Percentiles rank a stretch among this genome's conserved stretches.
phyloP scores from a whole-genome alignment of 1,140 invertebrate species.

The Asbolus verrucosus region DNA sequence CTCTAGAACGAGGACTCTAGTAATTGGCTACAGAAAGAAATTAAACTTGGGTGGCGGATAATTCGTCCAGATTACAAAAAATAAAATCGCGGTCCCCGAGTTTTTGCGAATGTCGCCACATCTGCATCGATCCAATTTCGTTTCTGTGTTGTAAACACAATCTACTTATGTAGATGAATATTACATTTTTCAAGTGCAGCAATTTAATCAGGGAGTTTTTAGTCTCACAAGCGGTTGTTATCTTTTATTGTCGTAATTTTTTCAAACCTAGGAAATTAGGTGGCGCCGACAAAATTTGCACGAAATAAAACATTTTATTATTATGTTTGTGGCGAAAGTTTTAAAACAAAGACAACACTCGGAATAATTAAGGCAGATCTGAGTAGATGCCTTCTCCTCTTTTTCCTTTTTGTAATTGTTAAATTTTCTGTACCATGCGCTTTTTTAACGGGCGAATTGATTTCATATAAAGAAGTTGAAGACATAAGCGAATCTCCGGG shows the following conservation, averaged over 20 bases:
- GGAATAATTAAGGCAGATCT: too few species aligned
- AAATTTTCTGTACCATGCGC: conserved; percentile 17
- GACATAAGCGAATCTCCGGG: conserved; percentile 52
- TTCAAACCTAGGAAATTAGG: conserved; percentile 37
- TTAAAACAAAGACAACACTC: conserved; percentile 13
- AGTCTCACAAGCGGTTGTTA: conserved; percentile 34
- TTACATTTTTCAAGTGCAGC: conserved; percentile 50
- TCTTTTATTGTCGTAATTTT: conserved; percentile 37
- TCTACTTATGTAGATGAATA: conserved; percentile 51
- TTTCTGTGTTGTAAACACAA: conserved; percentile 46
- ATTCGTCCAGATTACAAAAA: conserved; percentile 11
- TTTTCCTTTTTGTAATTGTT: neutral
- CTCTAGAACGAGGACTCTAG: neutral
- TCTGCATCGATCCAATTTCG: conserved; percentile 38
- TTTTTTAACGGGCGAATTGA: conserved; percentile 38
- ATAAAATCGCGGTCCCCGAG: conserved; percentile 5
- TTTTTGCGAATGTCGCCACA: conserved; percentile 8
- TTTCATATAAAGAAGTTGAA: conserved; percentile 50
- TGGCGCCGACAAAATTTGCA: conserved; percentile 30
- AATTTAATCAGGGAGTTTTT: conserved; percentile 47
- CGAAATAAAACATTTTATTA: conserved; percentile 38
- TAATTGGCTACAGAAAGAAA: conserved; percentile 10
- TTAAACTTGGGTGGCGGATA: conserved; percentile 15
- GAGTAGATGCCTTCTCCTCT: neutral
- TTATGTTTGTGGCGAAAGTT: conserved; percentile 32